Evolutionary conservation across 2,888 invertebrate genomes (phyloP).

Genomic region (Amblyjoppa fuscipennis): DNA sequence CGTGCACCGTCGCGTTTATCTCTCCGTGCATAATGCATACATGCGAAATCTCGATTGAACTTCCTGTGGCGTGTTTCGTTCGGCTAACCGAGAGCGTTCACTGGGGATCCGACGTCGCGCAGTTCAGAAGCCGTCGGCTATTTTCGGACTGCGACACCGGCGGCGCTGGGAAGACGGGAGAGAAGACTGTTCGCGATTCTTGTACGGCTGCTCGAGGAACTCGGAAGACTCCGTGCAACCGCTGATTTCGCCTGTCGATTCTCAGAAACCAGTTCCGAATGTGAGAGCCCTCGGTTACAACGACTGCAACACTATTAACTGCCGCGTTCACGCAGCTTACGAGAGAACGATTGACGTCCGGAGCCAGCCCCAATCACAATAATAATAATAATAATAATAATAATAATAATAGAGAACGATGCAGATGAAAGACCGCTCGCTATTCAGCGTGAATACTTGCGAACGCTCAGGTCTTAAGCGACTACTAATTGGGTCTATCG

Average conservation of each 20-base stretch:
- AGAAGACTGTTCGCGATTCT: constrained; percentile 3
- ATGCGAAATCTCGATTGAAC: constrained; percentile 14
- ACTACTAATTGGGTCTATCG: neutral
- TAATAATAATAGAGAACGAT: neutral
- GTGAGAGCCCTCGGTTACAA: neutral
- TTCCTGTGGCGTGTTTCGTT: constrained; percentile 28
- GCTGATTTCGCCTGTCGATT: constrained; percentile 9
- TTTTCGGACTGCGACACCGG: constrained; percentile 46
- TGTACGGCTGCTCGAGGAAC: neutral
- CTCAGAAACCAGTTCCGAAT: neutral
- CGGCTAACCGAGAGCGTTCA: constrained; percentile 32
- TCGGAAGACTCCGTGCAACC: neutral
- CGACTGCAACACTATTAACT: neutral
- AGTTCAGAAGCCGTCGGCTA: constrained; percentile 44
- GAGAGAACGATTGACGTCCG: too few species aligned
- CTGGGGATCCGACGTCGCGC: constrained; percentile 23
- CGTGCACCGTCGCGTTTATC: constrained; percentile 6
- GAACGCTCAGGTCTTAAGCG: neutral
- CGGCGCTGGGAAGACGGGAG: constrained; percentile 28
- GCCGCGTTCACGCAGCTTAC: neutral
- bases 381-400: too few species aligned
- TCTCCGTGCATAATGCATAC: neutral
- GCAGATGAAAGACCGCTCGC: neutral
- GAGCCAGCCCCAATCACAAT: too few species aligned
- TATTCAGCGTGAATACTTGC: neutral